Evolutionary conservation across 64 coral and sea anemone genomes (phyloP), one percentile per base, ranked within the genome.

Genomic region (Orbicella faveolata): DNA sequence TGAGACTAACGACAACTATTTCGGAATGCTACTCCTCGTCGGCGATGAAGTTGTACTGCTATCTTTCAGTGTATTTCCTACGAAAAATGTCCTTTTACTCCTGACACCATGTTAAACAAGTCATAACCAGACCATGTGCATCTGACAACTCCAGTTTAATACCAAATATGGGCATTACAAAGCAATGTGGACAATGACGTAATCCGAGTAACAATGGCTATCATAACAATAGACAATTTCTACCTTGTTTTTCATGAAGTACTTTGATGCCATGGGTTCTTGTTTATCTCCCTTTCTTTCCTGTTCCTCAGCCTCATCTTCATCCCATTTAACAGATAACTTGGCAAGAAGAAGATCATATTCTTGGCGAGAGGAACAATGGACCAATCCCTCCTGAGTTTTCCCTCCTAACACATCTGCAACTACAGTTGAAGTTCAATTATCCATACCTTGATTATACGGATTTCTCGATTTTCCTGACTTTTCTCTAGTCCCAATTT

Each of bases 211-310:
- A 30, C 0, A 0, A 0, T 30, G 30, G 30, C 30, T 30, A 10
- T 74, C 30, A 30, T 30, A 30, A 30, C 30, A 30, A n/a, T n/a
- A n/a, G n/a, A n/a, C n/a, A n/a, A n/a, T n/a, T 9, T 91, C 90
- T 25, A 81, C 90, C 73, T 91, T 91, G 59, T 91, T 91, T 86
- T 18, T 76, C 54, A 48, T 2, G 54, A 91, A 91, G 51, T 91
- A 78, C 52, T 77, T 84, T 25, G 81, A 85, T 63, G 81, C 80
- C 25, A 36, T 36, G 2, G 69, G 36, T 69, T 86, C 80, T 44
- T 85, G 54, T 65, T 30, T 21, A 41, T 76, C 21, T 9, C 55
- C 73, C 44, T 91, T 86, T 41, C 36, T 78, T 67, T 14, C 23
- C n/a, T 34, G 53, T 61, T 91, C 90, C 9, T 76, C 39, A n/a